Evolutionary conservation across 1,140 invertebrate genomes (phyloP), one percentile per base, ranked within the genome.

Genomic region (Papilio polyxenes): DNA sequence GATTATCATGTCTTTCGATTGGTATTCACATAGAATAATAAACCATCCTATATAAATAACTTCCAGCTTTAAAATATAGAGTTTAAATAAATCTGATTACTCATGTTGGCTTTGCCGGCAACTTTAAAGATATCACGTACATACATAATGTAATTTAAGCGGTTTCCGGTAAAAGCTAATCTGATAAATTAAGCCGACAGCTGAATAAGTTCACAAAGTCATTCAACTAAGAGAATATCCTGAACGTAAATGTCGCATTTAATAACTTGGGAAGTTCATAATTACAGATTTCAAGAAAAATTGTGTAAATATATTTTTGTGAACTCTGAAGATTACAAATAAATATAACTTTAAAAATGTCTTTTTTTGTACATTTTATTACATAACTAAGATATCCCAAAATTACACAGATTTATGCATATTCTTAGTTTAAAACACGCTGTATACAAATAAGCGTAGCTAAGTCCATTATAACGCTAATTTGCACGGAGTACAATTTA

Each of bases 141-240:
- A 9, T 77, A 77, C 0, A 9, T 77, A 77, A 77, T 15, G 17
- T 56, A 77, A 77, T 56, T 77, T 56, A 77, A 77, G 75, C 49
- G 75, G n/a, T 77, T 77, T 77, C 75, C 75, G 75, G 75, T 77
- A 31, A 53, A 53, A 37, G 75, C 49, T 77, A 51, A 77, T 77
- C 75, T n/a, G 49, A 77, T 77, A 51, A 31, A 77, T 37, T 23
- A 77, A 77, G 10, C 75, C 23, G 23, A 77, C n/a, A 51, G 75
- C 20, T 49, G 75, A 75, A 75, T 75, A 51, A 75, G 44, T 75
- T 77, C 20, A 77, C 5, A 15, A 56, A 77, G 75, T 5, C n/a
- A 75, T 49, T 77, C 53, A 0, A 49, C 48, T 77, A 15, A 77
- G 49, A 77, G 75, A 49, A 20, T 49, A 51, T 53, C 17, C 31